Evolutionary conservation across 2,113 vertebrate genomes (phyloP), one percentile per base, ranked within the genome.

Genomic region (Podocnemis expansa): DNA sequence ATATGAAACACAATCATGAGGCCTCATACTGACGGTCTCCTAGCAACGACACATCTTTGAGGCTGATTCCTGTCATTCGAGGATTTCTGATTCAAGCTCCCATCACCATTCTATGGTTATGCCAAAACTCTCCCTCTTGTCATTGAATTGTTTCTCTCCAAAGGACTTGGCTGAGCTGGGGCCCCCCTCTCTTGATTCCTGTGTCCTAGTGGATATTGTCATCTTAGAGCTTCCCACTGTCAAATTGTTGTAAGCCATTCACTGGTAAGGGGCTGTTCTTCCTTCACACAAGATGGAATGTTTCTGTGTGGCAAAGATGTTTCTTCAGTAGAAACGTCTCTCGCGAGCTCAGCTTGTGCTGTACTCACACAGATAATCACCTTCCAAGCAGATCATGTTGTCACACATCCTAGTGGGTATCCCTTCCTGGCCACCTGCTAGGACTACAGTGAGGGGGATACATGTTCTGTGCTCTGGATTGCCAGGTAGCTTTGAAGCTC

Each of bases 21-120:
- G 19, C 76, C 84, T 93, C 90, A 88, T 82, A 82, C 89, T 93
- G 94, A 88, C 89, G 56, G 21, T 97, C 92, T 96, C 97, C 63
- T 95, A 89, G 97, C 94, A 97, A 97, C 97, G 54, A 91, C 91
- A 29, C 41, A 25, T 78, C 83, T 58, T 58, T 47, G 21, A 29
- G 47, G 92, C 76, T 6, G 19, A 90, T 67, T 84, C 91, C 86
- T 58, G 43, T 11, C 58, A 52, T 89, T n/a, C 11, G 27, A 31
- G 25, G 24, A 34, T 75, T 49, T 56, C 76, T 16, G 80, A 84
- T 92, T 78, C 0, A 29, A 34, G 75, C 58, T 94, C 83, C 90
- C 84, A 83, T 82, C 55, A 55, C 24, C 0, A 6, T 34, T 85
- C 88, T 2, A 0, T 54, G 90, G 75, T 43, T 45, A 5, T 29